Evolutionary conservation across 2,113 vertebrate genomes (phyloP).

Genomic region (Cygnus buccinator): DNA sequence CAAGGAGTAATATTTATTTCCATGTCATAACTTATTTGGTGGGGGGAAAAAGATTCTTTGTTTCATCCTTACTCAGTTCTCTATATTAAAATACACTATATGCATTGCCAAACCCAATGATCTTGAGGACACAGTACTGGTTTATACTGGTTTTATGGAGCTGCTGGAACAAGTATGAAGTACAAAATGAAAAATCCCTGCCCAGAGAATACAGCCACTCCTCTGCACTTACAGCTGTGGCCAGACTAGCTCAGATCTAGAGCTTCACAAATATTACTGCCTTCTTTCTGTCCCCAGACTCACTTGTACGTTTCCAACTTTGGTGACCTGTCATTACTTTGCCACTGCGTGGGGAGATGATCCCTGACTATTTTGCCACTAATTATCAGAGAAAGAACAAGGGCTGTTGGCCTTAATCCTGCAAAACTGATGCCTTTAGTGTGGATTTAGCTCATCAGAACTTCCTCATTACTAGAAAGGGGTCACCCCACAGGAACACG

Average conservation of each 20-base stretch:
- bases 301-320: not conserved
- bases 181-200: not conserved
- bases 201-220: not conserved
- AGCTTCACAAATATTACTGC: not conserved
- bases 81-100: not conserved
- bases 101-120: not conserved
- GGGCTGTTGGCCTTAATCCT: not conserved
- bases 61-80: not conserved
- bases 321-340: too few species aligned
- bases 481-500: too few species aligned
- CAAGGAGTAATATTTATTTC: not conserved
- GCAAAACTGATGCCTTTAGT: not conserved
- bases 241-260: not conserved
- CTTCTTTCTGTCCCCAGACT: not conserved
- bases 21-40: not conserved
- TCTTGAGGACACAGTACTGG: not conserved
- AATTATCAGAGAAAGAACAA: not conserved
- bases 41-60: not conserved
- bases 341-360: not conserved
- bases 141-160: not conserved
- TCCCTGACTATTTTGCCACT: not conserved
- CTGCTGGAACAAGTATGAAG: not conserved
- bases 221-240: not conserved
- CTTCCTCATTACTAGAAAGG: not conserved
- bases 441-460: not conserved